Base-by-base conservation (phyloP, 2,113 vertebrate species). In the Australoheros scitulus region DNA sequence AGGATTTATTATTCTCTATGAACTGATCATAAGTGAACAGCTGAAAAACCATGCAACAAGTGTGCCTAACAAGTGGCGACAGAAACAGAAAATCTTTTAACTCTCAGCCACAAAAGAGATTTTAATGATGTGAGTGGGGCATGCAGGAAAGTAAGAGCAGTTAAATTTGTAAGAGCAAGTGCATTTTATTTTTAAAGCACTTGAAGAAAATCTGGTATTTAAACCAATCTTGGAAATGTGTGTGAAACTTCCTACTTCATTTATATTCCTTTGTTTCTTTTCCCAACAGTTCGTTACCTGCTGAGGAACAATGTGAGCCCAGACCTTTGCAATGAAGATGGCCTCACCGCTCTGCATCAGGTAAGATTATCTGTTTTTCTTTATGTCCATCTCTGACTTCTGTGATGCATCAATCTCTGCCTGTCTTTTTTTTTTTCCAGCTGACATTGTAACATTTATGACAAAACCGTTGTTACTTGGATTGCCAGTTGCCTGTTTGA, bases 291-390 rank as follows among this genome's bases (percentile, higher is more conserved):
- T 13, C 97, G 97, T 68, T 97, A 97, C 93, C 91, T 99, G 92
- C 95, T 99, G 94, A 98, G 97, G 95, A 98, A 96, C 76, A 98
- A 97, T 68, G 95, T 99, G 90, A 97, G 96, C 92, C 98, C 98
- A 1, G 97, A 99, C 92, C 95, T 99, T 86, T 98, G 97, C 93
- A 99, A 99, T 0, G 98, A 99, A 91, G 98, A 99, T 0, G 98
- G 98, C 82, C 95, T 99, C 84, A 99, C 98, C 2, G 98, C 98
- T 57, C 96, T 99, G 92, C 98, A 99, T 89, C 98, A 99, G 97
- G 98, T 99, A 94, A 96, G 94, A 29, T 70, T 11, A 56, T 11
- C 38, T 34, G 29, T 29, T 29, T 34, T 56, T 3, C 36, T 60
- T 18, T n/a, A 26, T 57, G 13, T 56, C 29, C 47, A 3, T 61